Evolutionary conservation across 1,140 invertebrate species (phyloP), one percentile per base, ranked within the genome.

Genomic region (Hypsibius dujardini): DNA sequence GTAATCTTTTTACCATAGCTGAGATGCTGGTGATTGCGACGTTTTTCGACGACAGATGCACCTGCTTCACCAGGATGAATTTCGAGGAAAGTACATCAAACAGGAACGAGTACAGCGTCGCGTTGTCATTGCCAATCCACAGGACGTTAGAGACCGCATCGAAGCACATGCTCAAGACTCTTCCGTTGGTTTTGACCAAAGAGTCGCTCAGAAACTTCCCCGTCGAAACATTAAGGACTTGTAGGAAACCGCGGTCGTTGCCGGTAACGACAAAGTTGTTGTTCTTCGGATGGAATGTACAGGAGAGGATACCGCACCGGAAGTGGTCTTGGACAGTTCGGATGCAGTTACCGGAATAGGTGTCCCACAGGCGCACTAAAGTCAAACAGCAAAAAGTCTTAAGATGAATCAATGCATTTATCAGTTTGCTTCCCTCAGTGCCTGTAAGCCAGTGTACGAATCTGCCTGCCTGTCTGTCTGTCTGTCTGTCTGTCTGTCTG

Each of bases 211-310:
- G 77, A 77, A 87, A 88, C 75, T 89, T 88, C 73, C 90, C 90
- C 45, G 90, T 92, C 0, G 90, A 92, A 1, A 92, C 84, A 79
- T 92, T 92, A 50, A 90, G 81, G 47, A 90, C 85, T 77, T 88
- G 85, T 1, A 93, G 82, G 77, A 87, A 82, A 47, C 88, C 88
- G 76, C 84, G 83, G 14, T 84, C 85, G 77, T 89, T 92, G 1
- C 89, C 89, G 72, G 87, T 86, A 77, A 90, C 84, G 75, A 91
- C 85, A 81, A 92, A 86, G 81, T 93, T 92, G 76, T 92, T 91
- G 78, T 93, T 93, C 42, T 85, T 82, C 1, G 90, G 89, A 77
- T 90, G 87, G 79, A 92, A 92, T 46, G 85, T 82, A 78, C 88
- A 90, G 73, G 85, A 88, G 1, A 88, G 80, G 60, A 90, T 80